Evolutionary conservation across 2,797 vertebrate genomes (phyloP).

Genomic region (Channallabes apus): DNA sequence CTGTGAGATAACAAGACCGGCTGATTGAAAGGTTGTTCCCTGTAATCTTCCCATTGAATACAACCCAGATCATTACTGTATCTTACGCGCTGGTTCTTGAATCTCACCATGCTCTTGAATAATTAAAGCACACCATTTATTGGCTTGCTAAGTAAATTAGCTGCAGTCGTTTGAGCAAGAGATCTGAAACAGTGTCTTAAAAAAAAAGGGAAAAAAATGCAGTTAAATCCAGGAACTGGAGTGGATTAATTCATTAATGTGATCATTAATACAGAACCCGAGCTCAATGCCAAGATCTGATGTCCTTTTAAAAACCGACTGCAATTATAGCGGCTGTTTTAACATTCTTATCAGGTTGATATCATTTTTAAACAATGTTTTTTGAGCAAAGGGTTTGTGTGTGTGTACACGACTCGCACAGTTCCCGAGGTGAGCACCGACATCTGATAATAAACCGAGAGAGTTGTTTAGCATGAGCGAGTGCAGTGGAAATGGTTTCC

Average conservation of each 20-base stretch:
- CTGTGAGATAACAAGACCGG: constrained; percentile 5
- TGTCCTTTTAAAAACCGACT: background rate
- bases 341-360: background rate
- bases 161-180: constrained; percentile 44
- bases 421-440: constrained; percentile 54
- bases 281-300: constrained; percentile 28
- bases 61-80: constrained; percentile 6
- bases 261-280: constrained; percentile 40
- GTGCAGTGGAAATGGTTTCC: constrained; percentile 59
- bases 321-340: background rate
- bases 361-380: background rate
- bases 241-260: constrained; percentile 52
- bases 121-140: constrained; percentile 71
- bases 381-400: constrained; percentile 37
- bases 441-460: constrained; percentile 67
- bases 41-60: background rate
- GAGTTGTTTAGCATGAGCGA: constrained; percentile 69
- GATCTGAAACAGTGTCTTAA: constrained; percentile 38
- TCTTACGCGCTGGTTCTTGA: constrained; percentile 17
- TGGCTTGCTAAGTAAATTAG: constrained; percentile 74
- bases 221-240: constrained; percentile 16
- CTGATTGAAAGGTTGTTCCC: background rate
- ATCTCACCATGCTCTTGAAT: constrained; percentile 57
- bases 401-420: constrained; percentile 24
- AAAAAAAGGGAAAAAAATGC: constrained; percentile 12